Conservation (phyloP, 2,888 invertebrate species). For the Andrena hattorfiana region DNA sequence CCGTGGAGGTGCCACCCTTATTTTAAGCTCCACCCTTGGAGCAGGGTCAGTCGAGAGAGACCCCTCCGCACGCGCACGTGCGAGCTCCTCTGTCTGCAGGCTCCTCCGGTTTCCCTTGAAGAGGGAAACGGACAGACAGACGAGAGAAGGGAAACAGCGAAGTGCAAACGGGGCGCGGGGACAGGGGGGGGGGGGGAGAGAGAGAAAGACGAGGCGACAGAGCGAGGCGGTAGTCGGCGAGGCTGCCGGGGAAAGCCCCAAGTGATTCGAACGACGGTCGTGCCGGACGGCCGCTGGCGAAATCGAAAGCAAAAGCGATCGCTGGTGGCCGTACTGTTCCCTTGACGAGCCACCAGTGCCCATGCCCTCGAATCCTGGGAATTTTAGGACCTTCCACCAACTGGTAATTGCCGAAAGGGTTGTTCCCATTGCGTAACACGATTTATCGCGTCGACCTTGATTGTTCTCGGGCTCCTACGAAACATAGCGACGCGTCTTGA, state of each 20-base stretch:
- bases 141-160: background rate
- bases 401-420: constrained; percentile 27
- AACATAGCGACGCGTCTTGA: too few relatives aligned
- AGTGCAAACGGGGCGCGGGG: background rate
- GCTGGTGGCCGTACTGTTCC: constrained; percentile 80
- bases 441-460: constrained; percentile 17
- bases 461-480: background rate
- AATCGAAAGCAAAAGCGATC: constrained; percentile 75
- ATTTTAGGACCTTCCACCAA: constrained; percentile 32
- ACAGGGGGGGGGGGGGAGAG: background rate
- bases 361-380: constrained; percentile 31
- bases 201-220: background rate
- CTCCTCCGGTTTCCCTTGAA: background rate
- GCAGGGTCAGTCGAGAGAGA: constrained; percentile 73
- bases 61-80: constrained; percentile 53
- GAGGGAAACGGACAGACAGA: background rate
- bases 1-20: constrained; percentile 79
- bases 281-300: constrained; percentile 69
- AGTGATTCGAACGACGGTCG: constrained; percentile 67
- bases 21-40: constrained; percentile 83
- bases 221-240: constrained; percentile 23
- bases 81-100: constrained; percentile 33
- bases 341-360: constrained; percentile 63
- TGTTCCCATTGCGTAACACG: constrained; percentile 40
- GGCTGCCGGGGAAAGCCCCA: constrained; percentile 66